Conservation (phyloP, 2,797 vertebrate species). For the Hybognathus amarus region DNA sequence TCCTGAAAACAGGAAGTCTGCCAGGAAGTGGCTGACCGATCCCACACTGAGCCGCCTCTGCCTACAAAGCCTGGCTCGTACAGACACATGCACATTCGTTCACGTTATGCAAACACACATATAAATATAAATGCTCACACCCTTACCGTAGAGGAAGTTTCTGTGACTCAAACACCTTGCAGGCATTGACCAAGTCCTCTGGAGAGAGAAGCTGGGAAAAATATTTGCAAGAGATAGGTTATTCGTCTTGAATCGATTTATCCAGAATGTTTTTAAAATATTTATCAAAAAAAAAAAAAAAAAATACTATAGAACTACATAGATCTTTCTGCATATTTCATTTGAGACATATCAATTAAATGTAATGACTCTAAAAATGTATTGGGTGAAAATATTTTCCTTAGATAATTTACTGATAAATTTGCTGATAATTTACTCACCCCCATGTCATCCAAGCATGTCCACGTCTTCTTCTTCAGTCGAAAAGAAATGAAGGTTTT, state of each 20-base stretch:
- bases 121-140: slow-evolving; percentile 26
- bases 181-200: slow-evolving; percentile 95
- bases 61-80: slow-evolving; percentile 42
- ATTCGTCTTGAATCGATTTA: background rate
- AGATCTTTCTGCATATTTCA: background rate
- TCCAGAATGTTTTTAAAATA: background rate
- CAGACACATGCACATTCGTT: slow-evolving; percentile 43
- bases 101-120: slow-evolving; percentile 31
- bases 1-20: slow-evolving; percentile 81
- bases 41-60: slow-evolving; percentile 59
- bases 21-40: slow-evolving; percentile 77
- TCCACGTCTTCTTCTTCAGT: too few relatives aligned
- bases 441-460: too few relatives aligned
- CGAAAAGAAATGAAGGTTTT: too few relatives aligned
- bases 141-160: slow-evolving; percentile 91
- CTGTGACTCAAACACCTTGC: slow-evolving; percentile 93
- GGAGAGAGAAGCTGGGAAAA: slow-evolving; percentile 90
- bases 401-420: too few relatives aligned
- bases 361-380: background rate
- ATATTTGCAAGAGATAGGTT: background rate
- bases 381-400: background rate
- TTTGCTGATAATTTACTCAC: too few relatives aligned
- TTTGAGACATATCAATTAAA: background rate
- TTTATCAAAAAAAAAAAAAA: too few relatives aligned
- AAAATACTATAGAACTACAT: background rate